Conservation (phyloP, 2,888 invertebrate species). For the Scelioninae gen. 1 region DNA sequence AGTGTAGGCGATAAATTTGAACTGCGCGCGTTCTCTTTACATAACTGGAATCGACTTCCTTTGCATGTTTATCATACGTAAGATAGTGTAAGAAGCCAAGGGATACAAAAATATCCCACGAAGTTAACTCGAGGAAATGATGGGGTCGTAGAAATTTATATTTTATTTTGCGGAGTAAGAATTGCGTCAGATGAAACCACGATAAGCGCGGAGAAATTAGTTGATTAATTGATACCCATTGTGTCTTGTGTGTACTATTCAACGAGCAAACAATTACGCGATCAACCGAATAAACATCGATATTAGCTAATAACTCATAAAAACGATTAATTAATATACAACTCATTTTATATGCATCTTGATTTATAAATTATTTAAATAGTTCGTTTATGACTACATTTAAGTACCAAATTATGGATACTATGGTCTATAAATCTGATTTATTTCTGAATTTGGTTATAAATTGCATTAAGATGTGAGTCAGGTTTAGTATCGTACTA, state of each 20-base stretch:
- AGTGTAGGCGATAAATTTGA: no score
- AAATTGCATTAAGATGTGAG: background rate
- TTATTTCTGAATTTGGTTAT: background rate
- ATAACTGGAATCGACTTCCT: no score
- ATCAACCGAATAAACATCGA: constrained; percentile 1
- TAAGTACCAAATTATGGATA: constrained; percentile 1
- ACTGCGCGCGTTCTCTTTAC: no score
- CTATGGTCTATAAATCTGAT: constrained; percentile 4
- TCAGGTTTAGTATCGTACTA: background rate
- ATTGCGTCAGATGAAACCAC: no score
- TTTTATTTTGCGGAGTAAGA: no score
- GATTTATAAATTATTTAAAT: background rate
- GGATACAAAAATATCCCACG: no score
- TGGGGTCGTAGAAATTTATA: no score
- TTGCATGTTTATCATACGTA: no score
- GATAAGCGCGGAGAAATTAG: no score
- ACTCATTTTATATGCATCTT: background rate
- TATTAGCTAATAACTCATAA: background rate
- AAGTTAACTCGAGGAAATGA: no score
- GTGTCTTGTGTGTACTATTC: background rate
- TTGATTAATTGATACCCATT: no score
- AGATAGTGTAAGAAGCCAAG: no score
- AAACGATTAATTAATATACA: background rate
- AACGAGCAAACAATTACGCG: background rate
- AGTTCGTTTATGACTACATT: constrained; percentile 10